Percentiles rank a stretch among this genome's conserved stretches.
phyloP scores from a whole-genome alignment of 2,113 vertebrate genomes.

The Onychostruthus taczanowskii region DNA sequence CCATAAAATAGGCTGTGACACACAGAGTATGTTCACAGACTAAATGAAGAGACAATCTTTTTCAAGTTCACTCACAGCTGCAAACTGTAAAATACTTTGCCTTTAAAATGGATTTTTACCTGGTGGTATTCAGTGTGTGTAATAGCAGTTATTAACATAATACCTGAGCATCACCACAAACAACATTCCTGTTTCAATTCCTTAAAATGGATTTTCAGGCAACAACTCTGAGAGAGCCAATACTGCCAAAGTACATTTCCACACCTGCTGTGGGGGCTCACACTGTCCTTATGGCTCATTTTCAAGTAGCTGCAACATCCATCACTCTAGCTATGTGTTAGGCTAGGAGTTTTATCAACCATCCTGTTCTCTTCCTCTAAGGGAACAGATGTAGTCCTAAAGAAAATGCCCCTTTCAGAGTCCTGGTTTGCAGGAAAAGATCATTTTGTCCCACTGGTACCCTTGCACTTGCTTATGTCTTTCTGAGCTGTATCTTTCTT shows the following conservation, averaged over 20 bases:
- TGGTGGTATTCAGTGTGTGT: background rate
- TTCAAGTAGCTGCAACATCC: background rate
- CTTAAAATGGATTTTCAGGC: background rate
- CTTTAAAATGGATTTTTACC: background rate
- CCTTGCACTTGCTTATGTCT: background rate
- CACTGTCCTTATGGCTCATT: fast-evolving
- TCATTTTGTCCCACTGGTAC: background rate
- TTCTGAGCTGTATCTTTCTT: background rate
- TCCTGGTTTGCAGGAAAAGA: background rate
- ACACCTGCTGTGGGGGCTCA: fast-evolving
- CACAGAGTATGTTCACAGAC: fast-evolving
- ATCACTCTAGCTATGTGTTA: fast-evolving
- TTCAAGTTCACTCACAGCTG: background rate
- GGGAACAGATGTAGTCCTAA: background rate
- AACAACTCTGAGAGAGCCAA: background rate
- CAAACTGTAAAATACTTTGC: background rate
- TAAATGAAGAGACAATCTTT: background rate
- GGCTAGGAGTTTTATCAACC: background rate
- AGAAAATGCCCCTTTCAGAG: background rate
- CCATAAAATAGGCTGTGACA: background rate
- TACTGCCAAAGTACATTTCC: fast-evolving
- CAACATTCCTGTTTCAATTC: background rate
- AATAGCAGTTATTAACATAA: background rate
- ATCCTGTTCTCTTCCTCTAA: background rate
- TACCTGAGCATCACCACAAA: background rate